Percentiles rank a stretch among this genome's conserved stretches.
Evolutionary conservation across 2,113 vertebrate species (phyloP).

Genomic region (Trochalopteron elliotii): DNA sequence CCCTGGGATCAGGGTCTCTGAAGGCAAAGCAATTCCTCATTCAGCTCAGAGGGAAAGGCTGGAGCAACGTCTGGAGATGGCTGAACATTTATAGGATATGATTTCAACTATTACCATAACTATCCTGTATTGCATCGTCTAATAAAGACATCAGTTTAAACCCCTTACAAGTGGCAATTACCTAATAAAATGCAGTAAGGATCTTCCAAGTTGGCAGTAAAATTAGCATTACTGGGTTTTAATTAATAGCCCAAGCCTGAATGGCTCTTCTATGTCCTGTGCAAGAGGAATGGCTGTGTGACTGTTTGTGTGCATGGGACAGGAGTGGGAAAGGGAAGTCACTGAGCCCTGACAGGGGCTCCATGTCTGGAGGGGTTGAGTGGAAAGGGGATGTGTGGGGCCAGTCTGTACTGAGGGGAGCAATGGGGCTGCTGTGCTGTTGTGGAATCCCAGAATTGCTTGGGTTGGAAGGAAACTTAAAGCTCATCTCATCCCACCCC

Average conservation of each 20-base stretch:
- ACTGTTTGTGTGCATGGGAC: not conserved
- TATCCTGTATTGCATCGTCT: not conserved
- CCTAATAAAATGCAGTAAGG: conserved; percentile 68
- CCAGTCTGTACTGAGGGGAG: not conserved
- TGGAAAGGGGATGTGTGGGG: not conserved
- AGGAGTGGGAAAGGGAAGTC: not conserved
- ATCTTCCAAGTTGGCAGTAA: conserved; percentile 62
- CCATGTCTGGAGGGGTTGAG: accelerated
- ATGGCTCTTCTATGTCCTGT: not conserved
- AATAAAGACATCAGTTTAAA: conserved; percentile 65
- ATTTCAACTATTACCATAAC: conserved; percentile 46
- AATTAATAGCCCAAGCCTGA: conserved; percentile 59
- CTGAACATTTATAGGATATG: not conserved
- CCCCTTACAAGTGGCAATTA: conserved; percentile 58
- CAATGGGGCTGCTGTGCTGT: not conserved
- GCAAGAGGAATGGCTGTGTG: not conserved
- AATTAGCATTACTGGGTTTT: conserved; percentile 54
- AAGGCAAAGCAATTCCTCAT: not conserved
- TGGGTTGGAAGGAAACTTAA: not conserved
- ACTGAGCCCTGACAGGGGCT: not conserved
- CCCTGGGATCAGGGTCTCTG: not conserved
- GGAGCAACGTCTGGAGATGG: not conserved
- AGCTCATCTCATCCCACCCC: not conserved
- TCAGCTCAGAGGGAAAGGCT: not conserved
- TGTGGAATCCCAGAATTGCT: accelerated